These are phyloP conservation scores for Candidula unifasciata DNA, from an alignment of 2,888 invertebrate species.

Conservation along the genomic window DNA sequence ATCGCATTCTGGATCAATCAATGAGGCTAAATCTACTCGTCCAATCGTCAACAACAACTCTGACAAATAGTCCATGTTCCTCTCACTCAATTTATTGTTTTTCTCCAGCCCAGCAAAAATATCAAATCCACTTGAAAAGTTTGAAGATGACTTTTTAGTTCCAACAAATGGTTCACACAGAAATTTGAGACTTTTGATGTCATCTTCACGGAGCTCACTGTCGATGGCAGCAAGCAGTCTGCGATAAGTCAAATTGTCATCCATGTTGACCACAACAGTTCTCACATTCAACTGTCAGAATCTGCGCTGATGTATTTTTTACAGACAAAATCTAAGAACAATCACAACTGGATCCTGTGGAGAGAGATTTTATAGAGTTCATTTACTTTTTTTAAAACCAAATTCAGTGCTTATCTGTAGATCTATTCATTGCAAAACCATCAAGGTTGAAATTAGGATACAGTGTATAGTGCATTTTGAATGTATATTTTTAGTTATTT, in stretches of 20 bases:
- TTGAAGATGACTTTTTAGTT: constrained; percentile 38
- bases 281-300: background rate
- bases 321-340: too few species aligned
- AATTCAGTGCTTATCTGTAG: too few species aligned
- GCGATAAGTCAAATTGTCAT: background rate
- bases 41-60: constrained; percentile 48
- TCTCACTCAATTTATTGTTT: background rate
- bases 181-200: constrained; percentile 49
- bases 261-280: background rate
- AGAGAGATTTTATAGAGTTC: too few species aligned
- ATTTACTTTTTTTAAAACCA: too few species aligned
- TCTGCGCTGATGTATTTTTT: too few species aligned
- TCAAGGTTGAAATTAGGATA: too few species aligned
- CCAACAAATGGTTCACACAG: constrained; percentile 44
- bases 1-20: background rate
- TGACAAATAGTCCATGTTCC: constrained; percentile 20
- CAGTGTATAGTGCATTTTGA: too few species aligned
- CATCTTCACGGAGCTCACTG: constrained; percentile 47
- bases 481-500: too few species aligned
- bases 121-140: constrained; percentile 38
- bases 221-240: constrained; percentile 29
- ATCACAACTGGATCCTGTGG: too few species aligned
- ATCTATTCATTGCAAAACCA: too few species aligned
- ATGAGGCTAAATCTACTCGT: constrained; percentile 43
- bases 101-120: constrained; percentile 47